Percentiles rank a stretch among this genome's conserved stretches.
Evolutionary conservation across 1,140 invertebrate species (phyloP).

Genomic region (Myzus persicae): DNA sequence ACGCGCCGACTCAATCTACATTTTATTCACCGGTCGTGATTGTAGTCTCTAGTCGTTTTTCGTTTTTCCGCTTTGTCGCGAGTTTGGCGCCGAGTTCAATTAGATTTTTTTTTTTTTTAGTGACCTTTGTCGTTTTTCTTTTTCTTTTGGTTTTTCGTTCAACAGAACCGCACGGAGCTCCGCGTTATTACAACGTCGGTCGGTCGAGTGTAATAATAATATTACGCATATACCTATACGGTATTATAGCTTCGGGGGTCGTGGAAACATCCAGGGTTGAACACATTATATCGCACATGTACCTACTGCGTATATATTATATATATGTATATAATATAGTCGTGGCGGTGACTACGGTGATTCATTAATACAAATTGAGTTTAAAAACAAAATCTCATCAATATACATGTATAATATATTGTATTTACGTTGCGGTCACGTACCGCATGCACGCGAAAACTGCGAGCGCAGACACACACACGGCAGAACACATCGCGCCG

Average conservation of each 20-base stretch:
- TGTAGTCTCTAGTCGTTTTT: background rate
- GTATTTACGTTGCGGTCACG: slow-evolving; percentile 3
- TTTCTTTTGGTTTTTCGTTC: background rate
- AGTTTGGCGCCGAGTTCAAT: background rate
- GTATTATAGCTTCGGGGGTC: background rate
- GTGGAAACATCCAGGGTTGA: background rate
- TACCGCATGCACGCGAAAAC: background rate
- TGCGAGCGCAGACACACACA: background rate
- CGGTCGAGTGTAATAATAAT: background rate
- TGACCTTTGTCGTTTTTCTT: background rate
- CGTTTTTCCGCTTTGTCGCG: background rate
- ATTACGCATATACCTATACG: background rate
- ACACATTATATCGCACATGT: background rate
- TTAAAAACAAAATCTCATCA: slow-evolving; percentile 28
- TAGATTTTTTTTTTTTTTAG: background rate
- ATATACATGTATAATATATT: background rate
- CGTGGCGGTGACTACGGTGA: background rate
- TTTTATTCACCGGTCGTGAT: no score
- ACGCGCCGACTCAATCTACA: no score
- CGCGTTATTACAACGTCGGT: background rate
- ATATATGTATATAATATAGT: no score
- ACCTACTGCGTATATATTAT: no score
- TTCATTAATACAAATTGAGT: slow-evolving; percentile 13
- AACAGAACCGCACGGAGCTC: background rate
- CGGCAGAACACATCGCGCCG: background rate